Evolutionary conservation across 1,140 invertebrate species (phyloP).

Genomic region (Branchinecta lindahli): DNA sequence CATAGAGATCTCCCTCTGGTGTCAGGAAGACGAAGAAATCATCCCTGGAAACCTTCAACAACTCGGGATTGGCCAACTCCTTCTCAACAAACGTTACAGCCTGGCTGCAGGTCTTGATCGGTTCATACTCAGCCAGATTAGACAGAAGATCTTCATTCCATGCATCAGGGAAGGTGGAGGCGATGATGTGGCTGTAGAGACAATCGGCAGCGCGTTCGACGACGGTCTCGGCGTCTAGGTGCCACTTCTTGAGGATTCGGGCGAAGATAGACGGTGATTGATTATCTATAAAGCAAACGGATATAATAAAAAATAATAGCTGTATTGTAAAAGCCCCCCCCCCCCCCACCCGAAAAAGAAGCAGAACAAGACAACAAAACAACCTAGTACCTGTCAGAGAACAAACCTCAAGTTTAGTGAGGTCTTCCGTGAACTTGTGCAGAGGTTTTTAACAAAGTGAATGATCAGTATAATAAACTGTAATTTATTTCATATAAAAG

Average conservation of each 20-base stretch:
- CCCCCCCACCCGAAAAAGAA: too few species aligned
- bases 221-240: conserved; percentile 39
- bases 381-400: too few species aligned
- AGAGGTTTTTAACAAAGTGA: too few species aligned
- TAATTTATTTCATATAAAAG: too few species aligned
- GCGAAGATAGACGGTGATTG: conserved; percentile 41
- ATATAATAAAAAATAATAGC: too few species aligned
- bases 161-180: not conserved
- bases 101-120: not conserved
- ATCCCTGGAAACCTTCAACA: conserved; percentile 58
- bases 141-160: not conserved
- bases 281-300: conserved; percentile 22
- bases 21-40: conserved; percentile 80
- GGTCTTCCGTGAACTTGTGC: too few species aligned
- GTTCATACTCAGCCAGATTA: not conserved
- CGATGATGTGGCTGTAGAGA: not conserved
- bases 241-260: conserved; percentile 41
- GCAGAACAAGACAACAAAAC: too few species aligned
- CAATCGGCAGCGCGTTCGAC: conserved; percentile 35
- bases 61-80: conserved; percentile 45
- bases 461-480: too few species aligned
- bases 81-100: conserved; percentile 29
- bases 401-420: too few species aligned
- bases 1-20: conserved; percentile 75
- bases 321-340: too few species aligned